Evolutionary conservation across 2,888 invertebrate genomes (phyloP).

Genomic region (Iphiclides podalirius): DNA sequence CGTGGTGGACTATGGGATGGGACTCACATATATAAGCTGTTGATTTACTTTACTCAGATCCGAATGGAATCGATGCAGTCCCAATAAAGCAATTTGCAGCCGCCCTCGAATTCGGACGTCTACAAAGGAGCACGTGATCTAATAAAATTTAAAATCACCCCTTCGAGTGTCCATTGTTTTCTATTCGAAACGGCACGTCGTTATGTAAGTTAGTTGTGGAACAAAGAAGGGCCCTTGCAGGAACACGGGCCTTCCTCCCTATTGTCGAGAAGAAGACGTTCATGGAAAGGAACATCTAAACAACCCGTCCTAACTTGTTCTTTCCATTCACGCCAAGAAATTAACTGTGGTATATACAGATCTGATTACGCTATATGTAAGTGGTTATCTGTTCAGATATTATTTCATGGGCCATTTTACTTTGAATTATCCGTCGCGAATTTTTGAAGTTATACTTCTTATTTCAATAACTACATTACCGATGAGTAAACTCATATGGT

Average conservation of each 20-base stretch:
- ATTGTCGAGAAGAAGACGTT: conserved; percentile 48
- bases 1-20: too few species aligned
- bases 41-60: background rate
- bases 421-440: too few species aligned
- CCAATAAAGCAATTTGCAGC: conserved; percentile 3
- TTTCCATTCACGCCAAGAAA: background rate
- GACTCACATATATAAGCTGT: too few species aligned
- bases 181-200: conserved; percentile 28
- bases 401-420: too few species aligned
- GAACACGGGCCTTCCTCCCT: conserved; percentile 46
- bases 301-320: background rate
- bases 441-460: too few species aligned
- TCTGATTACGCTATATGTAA: too few species aligned
- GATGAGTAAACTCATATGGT: too few species aligned
- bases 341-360: background rate
- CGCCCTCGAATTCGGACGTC: conserved; percentile 6
- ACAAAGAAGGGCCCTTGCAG: conserved; percentile 26
- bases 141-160: conserved; percentile 35
- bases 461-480: too few species aligned
- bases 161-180: conserved; percentile 32
- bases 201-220: conserved; percentile 28
- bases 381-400: too few species aligned
- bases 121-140: conserved; percentile 32
- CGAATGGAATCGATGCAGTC: background rate
- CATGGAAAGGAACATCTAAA: conserved; percentile 18